These are phyloP conservation scores for Lophotriccus pileatus DNA, from an alignment of 2,797 vertebrate genomes.

Conservation along the genomic window DNA sequence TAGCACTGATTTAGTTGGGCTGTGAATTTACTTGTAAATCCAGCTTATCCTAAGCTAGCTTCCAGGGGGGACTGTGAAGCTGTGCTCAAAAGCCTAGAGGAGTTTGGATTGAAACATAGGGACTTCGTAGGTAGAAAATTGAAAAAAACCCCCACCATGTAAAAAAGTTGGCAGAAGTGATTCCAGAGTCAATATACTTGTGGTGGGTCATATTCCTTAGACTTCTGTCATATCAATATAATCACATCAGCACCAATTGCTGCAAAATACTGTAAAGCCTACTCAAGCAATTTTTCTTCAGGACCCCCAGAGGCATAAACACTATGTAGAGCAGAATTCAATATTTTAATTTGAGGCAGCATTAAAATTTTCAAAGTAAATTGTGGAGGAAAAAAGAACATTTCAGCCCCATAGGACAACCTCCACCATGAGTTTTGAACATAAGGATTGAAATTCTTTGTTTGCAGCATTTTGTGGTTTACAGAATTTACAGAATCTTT, in stretches of 20 bases:
- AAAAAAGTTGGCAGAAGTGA: background rate
- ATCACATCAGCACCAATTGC: background rate
- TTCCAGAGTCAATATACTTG: background rate
- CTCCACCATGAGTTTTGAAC: background rate
- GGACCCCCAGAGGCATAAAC: background rate
- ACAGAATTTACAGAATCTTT: background rate
- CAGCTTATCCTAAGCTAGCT: background rate
- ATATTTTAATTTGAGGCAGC: background rate
- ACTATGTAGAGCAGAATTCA: background rate
- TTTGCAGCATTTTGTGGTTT: background rate
- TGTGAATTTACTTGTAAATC: background rate
- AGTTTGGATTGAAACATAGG: background rate
- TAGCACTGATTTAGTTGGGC: background rate
- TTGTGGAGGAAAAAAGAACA: background rate
- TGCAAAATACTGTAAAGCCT: background rate
- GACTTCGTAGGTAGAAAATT: background rate
- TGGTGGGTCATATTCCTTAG: background rate
- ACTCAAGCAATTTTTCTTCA: background rate
- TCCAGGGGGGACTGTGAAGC: background rate
- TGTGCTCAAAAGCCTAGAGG: background rate
- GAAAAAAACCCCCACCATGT: background rate
- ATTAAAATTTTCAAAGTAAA: background rate
- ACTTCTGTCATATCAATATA: background rate
- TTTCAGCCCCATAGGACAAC: background rate
- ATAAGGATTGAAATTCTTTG: background rate